Conservation (phyloP, 2,797 vertebrate species). For the Phoebastria nigripes region DNA sequence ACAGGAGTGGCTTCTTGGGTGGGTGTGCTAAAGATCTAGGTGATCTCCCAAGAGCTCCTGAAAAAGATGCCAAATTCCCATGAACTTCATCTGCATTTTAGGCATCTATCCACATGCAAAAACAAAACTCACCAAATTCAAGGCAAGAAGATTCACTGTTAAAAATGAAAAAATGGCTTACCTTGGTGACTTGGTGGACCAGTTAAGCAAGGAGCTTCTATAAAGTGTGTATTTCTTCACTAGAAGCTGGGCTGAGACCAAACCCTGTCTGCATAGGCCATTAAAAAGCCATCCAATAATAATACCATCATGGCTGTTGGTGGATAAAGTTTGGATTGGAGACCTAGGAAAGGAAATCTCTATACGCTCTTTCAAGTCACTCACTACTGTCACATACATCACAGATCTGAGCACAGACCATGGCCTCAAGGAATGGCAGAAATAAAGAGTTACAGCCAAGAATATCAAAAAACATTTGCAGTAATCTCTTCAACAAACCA, state of each 20-base stretch:
- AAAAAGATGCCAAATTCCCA: not conserved
- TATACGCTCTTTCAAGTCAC: not conserved
- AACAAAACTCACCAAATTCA: not conserved
- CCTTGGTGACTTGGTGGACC: not conserved
- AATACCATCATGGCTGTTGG: not conserved
- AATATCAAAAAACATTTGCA: not conserved
- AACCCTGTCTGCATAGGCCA: not conserved
- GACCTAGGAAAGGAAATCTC: not conserved
- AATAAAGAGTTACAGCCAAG: not conserved
- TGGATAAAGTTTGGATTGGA: not conserved
- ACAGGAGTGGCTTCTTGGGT: not conserved
- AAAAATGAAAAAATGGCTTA: not conserved
- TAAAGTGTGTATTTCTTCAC: not conserved
- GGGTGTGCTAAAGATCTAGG: not conserved
- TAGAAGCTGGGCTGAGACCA: not conserved
- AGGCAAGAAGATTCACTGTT: not conserved
- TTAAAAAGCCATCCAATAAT: not conserved
- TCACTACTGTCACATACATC: not conserved
- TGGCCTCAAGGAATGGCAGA: not conserved
- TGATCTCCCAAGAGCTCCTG: not conserved
- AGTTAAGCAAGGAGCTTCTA: not conserved
- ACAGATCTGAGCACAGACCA: not conserved
- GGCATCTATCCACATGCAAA: not conserved
- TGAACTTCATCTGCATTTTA: not conserved
- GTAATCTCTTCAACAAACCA: not conserved